Conservation (phyloP, 2,113 vertebrate genomes). For the Leiothrix lutea region DNA sequence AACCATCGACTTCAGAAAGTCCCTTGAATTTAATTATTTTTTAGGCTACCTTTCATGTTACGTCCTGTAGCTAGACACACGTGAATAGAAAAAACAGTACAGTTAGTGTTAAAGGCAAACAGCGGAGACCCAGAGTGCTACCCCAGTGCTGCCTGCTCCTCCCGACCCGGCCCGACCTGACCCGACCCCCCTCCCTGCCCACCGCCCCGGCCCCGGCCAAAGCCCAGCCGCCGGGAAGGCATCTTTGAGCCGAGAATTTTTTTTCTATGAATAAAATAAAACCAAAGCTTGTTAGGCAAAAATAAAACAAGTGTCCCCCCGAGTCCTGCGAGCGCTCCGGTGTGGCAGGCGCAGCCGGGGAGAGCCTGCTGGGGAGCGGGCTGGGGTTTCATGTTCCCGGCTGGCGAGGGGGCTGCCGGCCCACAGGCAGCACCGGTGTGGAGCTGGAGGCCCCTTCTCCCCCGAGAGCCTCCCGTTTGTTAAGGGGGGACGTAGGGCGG, state of each 20-base stretch:
- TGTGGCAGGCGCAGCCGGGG: constrained; percentile 43
- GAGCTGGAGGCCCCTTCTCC: constrained; percentile 80
- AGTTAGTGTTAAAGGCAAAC: constrained; percentile 99
- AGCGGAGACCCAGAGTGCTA: constrained; percentile 82
- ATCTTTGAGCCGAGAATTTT: constrained; percentile 65
- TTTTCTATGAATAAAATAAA: constrained; percentile 81
- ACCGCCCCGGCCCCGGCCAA: background rate
- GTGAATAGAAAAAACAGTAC: constrained; percentile 95
- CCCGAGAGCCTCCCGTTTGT: constrained; percentile 66
- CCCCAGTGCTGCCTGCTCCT: constrained; percentile 80
- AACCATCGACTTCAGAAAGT: constrained; percentile 77
- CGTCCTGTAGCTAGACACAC: constrained; percentile 91
- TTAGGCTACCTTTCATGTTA: constrained; percentile 91
- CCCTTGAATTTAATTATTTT: constrained; percentile 81
- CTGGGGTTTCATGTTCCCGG: constrained; percentile 54
- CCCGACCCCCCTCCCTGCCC: constrained; percentile 52
- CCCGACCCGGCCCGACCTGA: background rate
- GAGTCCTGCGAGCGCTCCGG: constrained; percentile 63
- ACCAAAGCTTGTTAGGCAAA: constrained; percentile 87
- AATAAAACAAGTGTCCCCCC: constrained; percentile 76
- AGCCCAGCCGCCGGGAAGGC: constrained; percentile 77
- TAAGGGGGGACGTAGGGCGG: constrained; percentile 97
- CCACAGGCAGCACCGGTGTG: constrained; percentile 79
- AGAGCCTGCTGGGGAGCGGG: constrained; percentile 63
- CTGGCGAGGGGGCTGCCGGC: constrained; percentile 70